A percentile compares a stretch with the other conserved stretches of the same genome.
These are phyloP conservation scores for Pristionchus mayeri DNA, from an alignment of 2,888 invertebrate genomes.

Conservation along the genomic window DNA sequence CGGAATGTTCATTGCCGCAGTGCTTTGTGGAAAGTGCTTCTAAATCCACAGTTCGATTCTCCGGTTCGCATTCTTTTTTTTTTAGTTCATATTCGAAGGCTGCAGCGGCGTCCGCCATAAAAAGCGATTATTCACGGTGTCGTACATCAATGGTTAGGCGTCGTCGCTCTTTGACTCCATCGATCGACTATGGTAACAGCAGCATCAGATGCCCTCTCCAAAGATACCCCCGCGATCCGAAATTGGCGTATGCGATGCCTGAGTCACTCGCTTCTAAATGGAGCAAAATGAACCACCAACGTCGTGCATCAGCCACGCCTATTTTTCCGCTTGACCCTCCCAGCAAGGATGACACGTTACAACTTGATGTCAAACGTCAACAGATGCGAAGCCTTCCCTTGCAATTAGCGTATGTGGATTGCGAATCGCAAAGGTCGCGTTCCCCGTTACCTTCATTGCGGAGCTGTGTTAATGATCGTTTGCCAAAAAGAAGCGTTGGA, in stretches of 20 bases:
- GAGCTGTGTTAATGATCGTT: background rate
- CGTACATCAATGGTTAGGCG: background rate
- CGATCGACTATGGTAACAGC: background rate
- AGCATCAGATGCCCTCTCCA: too few species aligned
- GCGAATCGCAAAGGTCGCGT: background rate
- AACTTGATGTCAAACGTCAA: background rate
- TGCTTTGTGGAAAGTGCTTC: background rate
- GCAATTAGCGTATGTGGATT: background rate
- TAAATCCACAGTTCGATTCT: too few species aligned
- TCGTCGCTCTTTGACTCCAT: background rate
- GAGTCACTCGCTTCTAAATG: background rate
- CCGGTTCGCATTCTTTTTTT: too few species aligned
- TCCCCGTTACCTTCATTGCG: constrained; percentile 3
- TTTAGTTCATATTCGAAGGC: too few species aligned
- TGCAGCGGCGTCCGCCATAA: background rate
- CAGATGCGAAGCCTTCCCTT: background rate
- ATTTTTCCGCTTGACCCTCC: background rate
- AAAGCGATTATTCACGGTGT: too few species aligned
- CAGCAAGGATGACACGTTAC: background rate
- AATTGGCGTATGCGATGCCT: background rate
- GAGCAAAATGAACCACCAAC: background rate
- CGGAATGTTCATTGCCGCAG: constrained; percentile 37
- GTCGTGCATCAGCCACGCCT: background rate
- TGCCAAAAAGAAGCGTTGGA: background rate
- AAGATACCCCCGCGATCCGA: too few species aligned